Percentiles rank a stretch among this genome's conserved stretches.
Evolutionary conservation across 1,140 invertebrate species (phyloP).

Genomic region (Ips typographus): DNA sequence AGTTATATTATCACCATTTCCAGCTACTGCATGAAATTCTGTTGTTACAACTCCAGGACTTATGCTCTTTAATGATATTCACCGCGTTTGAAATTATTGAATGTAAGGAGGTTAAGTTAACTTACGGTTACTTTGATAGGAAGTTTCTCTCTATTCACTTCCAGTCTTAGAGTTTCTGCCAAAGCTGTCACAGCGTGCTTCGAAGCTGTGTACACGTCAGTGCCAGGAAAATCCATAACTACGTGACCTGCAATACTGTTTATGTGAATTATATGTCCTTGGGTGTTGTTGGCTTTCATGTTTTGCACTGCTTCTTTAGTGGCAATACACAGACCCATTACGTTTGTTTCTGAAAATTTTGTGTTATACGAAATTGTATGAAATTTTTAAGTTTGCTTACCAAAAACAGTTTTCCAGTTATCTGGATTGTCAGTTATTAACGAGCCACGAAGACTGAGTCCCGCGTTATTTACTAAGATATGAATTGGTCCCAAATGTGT

Average conservation of each 20-base stretch:
- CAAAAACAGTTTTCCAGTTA: too few relatives aligned
- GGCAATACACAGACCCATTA: slow-evolving; percentile 55
- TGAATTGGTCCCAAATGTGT: slow-evolving; percentile 60
- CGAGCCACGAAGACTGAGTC: slow-evolving; percentile 31
- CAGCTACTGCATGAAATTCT: slow-evolving; percentile 39
- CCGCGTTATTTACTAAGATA: slow-evolving; percentile 69
- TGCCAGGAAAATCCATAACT: slow-evolving; percentile 35
- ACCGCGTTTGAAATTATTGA: too few relatives aligned
- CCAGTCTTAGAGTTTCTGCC: slow-evolving; percentile 59
- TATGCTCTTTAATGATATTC: background rate
- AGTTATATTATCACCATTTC: slow-evolving; percentile 38
- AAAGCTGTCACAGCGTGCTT: slow-evolving; percentile 63
- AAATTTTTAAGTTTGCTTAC: too few relatives aligned
- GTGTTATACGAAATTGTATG: background rate
- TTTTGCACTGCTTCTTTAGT: slow-evolving; percentile 57
- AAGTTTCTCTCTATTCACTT: slow-evolving; percentile 52
- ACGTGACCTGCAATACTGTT: slow-evolving; percentile 38
- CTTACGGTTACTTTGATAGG: slow-evolving; percentile 55
- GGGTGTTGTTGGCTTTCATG: slow-evolving; percentile 29
- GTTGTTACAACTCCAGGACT: slow-evolving; percentile 61
- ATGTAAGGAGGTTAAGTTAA: background rate
- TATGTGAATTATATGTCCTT: slow-evolving; percentile 12
- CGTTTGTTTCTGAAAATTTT: slow-evolving; percentile 30
- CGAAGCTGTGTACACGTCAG: slow-evolving; percentile 60
- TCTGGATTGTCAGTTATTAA: too few relatives aligned